Evolutionary conservation across 2,113 vertebrate species (phyloP), one percentile per base, ranked within the genome.

Genomic region (Tetrao urogallus): DNA sequence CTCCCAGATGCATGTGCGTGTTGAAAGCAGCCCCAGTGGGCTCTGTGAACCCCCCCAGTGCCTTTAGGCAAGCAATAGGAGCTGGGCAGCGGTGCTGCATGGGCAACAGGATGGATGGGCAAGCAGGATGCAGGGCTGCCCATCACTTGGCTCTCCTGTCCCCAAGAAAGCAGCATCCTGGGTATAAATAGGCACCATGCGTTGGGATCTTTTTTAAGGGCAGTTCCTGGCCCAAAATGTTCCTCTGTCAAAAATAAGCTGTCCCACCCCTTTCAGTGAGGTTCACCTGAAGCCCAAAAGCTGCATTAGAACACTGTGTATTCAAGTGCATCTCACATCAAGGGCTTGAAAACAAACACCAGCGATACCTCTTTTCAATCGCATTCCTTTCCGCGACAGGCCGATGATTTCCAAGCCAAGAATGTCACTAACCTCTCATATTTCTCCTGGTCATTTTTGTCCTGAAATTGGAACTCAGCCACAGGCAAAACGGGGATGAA

Each of bases 371-470:
- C 94, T 96, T 95, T 88, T 86, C 87, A 88, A 92, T 96, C 89
- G 12, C 90, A 60, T 96, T 96, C 95, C 96, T 97, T 96, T 96
- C 97, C 94, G 42, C 28, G 57, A 87, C 58, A 81, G 96, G 95
- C 96, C 32, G 76, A 63, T 52, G 10, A 88, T 95, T 96, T 91
- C 95, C 76, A 58, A 97, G 97, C 97, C 91, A 95, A 95, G 97
- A 98, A 97, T 97, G 96, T 95, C 97, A n/a, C 87, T 85, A 65
- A 25, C 50, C n/a, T 96, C 95, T 98, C 97, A 38, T 89, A 79
- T 97, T 98, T 97, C 97, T 80, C 79, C 87, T 77, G 95, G 93
- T 96, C 94, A 95, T 95, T 73, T 95, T 88, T 94, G 89, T 97
- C 97, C 95, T 92, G 61, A 30, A 77, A 48, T 16, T 88, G 96